These are phyloP conservation scores for Cynodonichthys magdalenae DNA, from an alignment of 2,797 vertebrate species.

Conservation along the genomic window DNA sequence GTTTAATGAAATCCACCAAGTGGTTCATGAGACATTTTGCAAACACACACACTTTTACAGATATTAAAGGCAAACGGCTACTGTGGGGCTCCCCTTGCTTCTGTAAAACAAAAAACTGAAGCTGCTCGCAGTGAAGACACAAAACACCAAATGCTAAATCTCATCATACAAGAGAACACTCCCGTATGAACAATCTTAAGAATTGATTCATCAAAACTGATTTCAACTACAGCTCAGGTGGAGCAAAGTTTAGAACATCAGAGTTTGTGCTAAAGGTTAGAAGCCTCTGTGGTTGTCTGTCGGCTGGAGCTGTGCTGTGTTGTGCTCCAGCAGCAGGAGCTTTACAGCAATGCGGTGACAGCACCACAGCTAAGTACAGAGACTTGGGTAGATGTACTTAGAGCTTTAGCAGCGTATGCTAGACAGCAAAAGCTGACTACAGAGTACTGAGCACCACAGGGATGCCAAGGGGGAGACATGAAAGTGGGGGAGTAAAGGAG, in stretches of 20 bases:
- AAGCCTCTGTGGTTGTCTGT: slow-evolving; percentile 26
- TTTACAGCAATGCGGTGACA: slow-evolving; percentile 73
- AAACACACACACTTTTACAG: too few relatives aligned
- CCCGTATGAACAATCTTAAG: background rate
- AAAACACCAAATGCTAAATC: background rate
- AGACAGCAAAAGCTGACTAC: slow-evolving; percentile 72
- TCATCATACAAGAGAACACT: background rate
- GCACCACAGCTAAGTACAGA: slow-evolving; percentile 66
- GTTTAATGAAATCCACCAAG: too few relatives aligned
- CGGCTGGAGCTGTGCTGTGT: slow-evolving; percentile 19
- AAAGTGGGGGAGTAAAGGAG: slow-evolving; percentile 24
- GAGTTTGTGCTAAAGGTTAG: slow-evolving; percentile 14
- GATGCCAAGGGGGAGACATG: slow-evolving; percentile 63
- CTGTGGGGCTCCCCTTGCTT: slow-evolving; percentile 29
- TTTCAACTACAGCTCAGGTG: slow-evolving; percentile 8
- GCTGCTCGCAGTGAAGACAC: slow-evolving; percentile 17
- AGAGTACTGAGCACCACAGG: slow-evolving; percentile 62
- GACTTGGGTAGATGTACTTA: slow-evolving; percentile 70
- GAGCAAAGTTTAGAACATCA: slow-evolving; percentile 3
- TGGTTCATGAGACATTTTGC: too few relatives aligned
- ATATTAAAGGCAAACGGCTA: background rate
- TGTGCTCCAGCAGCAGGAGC: slow-evolving; percentile 36
- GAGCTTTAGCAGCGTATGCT: slow-evolving; percentile 69
- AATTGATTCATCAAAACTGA: background rate
- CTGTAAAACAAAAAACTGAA: slow-evolving; percentile 30